Evolutionary conservation across 2,113 vertebrate genomes (phyloP).

Genomic region (Anhinga anhinga): DNA sequence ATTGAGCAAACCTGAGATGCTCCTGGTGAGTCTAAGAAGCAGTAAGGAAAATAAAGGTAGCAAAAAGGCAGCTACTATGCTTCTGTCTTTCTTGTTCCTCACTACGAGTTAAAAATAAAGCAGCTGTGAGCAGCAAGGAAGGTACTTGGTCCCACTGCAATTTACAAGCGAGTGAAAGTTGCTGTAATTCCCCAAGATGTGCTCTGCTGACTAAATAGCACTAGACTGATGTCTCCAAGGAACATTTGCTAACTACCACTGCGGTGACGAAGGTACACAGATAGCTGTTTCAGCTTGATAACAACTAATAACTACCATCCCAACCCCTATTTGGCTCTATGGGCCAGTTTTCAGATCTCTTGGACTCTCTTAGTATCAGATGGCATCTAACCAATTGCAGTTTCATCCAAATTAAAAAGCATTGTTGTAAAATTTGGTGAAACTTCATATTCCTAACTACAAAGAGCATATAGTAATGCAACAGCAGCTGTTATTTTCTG

Average conservation of each 20-base stretch:
- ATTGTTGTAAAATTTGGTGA: neutral
- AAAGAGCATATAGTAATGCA: neutral
- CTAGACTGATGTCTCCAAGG: neutral
- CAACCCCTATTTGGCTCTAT: neutral
- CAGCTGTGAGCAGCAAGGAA: neutral
- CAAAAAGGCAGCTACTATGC: neutral
- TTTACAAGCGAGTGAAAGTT: neutral
- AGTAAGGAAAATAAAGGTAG: rapidly evolving
- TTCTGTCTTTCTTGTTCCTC: neutral
- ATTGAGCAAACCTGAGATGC: neutral
- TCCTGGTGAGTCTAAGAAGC: neutral
- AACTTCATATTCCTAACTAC: neutral
- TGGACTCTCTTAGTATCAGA: neutral
- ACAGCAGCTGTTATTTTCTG: neutral
- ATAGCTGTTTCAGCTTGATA: neutral
- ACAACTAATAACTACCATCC: neutral
- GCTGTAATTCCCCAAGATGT: neutral
- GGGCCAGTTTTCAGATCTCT: neutral
- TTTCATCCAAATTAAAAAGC: neutral
- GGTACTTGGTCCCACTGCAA: neutral
- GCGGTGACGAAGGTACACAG: neutral
- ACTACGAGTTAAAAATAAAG: neutral
- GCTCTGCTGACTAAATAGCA: neutral
- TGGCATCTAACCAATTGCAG: neutral
- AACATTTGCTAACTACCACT: neutral